These are phyloP conservation scores for Misgurnus anguillicaudatus DNA, from an alignment of 2,113 vertebrate genomes.

Conservation along the genomic window DNA sequence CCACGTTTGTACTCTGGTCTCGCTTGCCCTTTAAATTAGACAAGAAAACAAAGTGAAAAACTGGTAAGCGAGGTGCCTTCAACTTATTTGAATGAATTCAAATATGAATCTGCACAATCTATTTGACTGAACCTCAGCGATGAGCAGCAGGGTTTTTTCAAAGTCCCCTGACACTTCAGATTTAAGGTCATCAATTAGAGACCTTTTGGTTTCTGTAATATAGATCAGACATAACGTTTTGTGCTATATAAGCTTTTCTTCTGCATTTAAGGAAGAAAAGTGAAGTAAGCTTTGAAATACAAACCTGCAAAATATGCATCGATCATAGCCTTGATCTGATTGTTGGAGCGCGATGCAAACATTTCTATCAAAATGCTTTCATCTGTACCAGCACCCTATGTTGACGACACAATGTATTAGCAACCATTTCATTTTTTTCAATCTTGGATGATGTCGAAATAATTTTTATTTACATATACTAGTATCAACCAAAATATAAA, in stretches of 20 bases:
- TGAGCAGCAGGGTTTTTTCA: conserved; percentile 77
- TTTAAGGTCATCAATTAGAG: conserved; percentile 75
- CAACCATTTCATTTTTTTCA: neutral
- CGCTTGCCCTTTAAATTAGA: conserved; percentile 71
- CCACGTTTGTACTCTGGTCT: conserved; percentile 74
- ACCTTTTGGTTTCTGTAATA: conserved; percentile 75
- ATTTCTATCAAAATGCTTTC: conserved; percentile 83
- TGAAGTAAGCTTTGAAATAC: neutral
- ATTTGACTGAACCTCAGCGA: conserved; percentile 75
- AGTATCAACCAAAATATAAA: no score
- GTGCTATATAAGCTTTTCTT: neutral
- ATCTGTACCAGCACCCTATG: conserved; percentile 81
- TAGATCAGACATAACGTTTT: neutral
- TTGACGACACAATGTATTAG: neutral
- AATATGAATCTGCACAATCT: conserved; percentile 1
- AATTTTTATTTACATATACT: no score
- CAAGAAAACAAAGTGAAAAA: neutral
- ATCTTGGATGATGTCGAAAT: neutral
- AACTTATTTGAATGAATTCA: conserved; percentile 13
- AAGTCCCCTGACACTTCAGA: conserved; percentile 84
- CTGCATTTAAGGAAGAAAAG: neutral
- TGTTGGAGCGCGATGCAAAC: conserved; percentile 80
- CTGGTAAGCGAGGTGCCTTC: neutral
- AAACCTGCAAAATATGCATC: conserved; percentile 81
- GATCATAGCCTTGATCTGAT: conserved; percentile 78